A percentile compares a stretch with the other conserved stretches of the same genome.
These are phyloP conservation scores for Hypolimnas misippus DNA, from an alignment of 2,888 invertebrate genomes.

Conservation along the genomic window DNA sequence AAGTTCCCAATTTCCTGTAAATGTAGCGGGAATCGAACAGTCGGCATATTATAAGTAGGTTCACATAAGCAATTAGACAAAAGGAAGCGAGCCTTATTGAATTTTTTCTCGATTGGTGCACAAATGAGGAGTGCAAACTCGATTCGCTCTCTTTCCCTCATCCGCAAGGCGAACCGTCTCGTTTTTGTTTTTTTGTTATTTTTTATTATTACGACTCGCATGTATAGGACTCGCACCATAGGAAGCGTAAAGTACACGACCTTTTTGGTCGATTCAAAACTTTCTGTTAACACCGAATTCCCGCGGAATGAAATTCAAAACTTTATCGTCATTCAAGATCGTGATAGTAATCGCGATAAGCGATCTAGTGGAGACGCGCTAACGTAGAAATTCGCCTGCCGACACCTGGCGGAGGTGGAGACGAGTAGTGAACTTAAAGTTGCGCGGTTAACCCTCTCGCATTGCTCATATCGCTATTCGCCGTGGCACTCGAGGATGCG, in stretches of 20 bases:
- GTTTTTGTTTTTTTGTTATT: conserved; percentile 59
- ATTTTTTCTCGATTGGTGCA: conserved; percentile 81
- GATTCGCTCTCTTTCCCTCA: conserved; percentile 70
- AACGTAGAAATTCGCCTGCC: conserved; percentile 56
- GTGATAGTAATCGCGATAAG: conserved; percentile 42
- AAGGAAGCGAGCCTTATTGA: conserved; percentile 80
- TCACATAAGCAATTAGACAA: conserved; percentile 80
- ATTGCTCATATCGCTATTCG: conserved; percentile 48
- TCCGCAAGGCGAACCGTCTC: conserved; percentile 59
- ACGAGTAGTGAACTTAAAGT: conserved; percentile 65
- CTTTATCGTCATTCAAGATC: conserved; percentile 49
- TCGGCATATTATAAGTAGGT: conserved; percentile 64
- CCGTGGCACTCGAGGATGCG: conserved; percentile 45
- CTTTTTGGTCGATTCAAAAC: conserved; percentile 46
- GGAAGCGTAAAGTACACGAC: conserved; percentile 39
- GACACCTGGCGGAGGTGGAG: conserved; percentile 58
- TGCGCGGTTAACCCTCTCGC: conserved; percentile 71
- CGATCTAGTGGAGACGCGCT: conserved; percentile 50
- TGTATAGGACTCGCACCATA: too few relatives aligned
- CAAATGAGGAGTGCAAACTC: conserved; percentile 76
- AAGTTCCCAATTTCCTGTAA: conserved; percentile 55
- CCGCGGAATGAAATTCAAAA: conserved; percentile 59
- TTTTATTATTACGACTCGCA: conserved; percentile 57
- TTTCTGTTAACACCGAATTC: conserved; percentile 50
- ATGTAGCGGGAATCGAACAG: conserved; percentile 63